phyloP scores from a whole-genome alignment of 1,140 invertebrate genomes.

The roundworm (Caenorhabditis elegans) region DNA sequence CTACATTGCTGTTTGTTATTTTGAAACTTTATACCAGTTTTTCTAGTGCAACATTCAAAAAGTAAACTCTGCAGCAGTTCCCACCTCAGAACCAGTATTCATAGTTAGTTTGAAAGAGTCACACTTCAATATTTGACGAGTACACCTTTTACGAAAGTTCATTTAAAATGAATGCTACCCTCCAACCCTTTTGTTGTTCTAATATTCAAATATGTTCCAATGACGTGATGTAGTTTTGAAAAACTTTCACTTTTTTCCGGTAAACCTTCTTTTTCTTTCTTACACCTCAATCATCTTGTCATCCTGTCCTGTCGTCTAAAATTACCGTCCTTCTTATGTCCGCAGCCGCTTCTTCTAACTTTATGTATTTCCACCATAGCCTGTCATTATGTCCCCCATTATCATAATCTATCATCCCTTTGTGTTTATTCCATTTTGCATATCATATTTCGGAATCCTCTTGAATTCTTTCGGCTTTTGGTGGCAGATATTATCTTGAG shows the following conservation, averaged over 20 bases:
- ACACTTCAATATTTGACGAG: neutral
- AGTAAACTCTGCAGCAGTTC: no score
- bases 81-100: neutral
- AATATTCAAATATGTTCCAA: neutral
- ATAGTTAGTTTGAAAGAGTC: neutral
- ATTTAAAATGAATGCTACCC: slow-evolving; percentile 14
- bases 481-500: no score
- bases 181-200: neutral
- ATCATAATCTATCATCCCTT: slow-evolving; percentile 3
- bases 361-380: neutral
- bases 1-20: no score
- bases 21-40: no score
- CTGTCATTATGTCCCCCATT: neutral
- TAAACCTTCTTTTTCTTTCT: no score
- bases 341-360: neutral
- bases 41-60: no score
- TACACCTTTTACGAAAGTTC: neutral
- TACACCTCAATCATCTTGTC: slow-evolving; percentile 26
- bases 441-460: no score
- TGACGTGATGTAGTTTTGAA: neutral
- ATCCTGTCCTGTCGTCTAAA: neutral
- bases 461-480: no score
- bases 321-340: neutral
- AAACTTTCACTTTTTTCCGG: no score
- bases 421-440: neutral